Conservation (phyloP, 1,140 invertebrate genomes). For the Sarcophaga peregrina region DNA sequence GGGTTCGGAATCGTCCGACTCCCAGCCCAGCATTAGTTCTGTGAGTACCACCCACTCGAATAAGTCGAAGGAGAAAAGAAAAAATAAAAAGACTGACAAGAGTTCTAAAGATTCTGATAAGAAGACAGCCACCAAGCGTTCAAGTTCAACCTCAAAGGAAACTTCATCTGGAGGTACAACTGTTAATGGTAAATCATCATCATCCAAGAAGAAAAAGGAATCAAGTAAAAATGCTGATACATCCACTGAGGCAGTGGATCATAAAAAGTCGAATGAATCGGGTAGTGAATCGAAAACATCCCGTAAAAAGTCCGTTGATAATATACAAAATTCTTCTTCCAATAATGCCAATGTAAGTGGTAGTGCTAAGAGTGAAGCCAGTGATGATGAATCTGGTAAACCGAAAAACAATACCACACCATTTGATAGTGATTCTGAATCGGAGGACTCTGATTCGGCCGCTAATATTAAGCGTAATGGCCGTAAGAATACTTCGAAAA, state of each 20-base stretch:
- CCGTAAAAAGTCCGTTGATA: constrained; percentile 50
- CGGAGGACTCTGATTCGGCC: constrained; percentile 61
- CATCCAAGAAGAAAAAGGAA: constrained; percentile 51
- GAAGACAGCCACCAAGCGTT: constrained; percentile 42
- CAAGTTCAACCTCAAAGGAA: constrained; percentile 5
- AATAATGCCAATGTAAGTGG: constrained; percentile 31
- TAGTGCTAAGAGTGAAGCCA: constrained; percentile 56
- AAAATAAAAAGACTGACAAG: constrained; percentile 68
- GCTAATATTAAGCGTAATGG: constrained; percentile 63
- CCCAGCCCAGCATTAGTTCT: constrained; percentile 77
- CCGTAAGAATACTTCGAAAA: constrained; percentile 53
- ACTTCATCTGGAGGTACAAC: not conserved
- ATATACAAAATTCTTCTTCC: constrained; percentile 42
- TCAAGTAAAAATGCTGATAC: constrained; percentile 29
- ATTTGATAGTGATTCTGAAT: constrained; percentile 53
- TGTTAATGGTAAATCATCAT: constrained; percentile 41
- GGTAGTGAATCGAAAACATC: constrained; percentile 50
- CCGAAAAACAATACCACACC: constrained; percentile 53
- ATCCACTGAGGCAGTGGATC: constrained; percentile 49
- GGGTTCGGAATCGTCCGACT: constrained; percentile 75
- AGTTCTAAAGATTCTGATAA: constrained; percentile 55
- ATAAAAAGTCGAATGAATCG: constrained; percentile 28
- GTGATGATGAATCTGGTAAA: constrained; percentile 55
- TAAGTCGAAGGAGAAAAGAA: constrained; percentile 66
- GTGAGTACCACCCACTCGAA: constrained; percentile 73